These are phyloP conservation scores for Flexamia atlantica DNA, from an alignment of 2,888 invertebrate genomes.

Conservation along the genomic window DNA sequence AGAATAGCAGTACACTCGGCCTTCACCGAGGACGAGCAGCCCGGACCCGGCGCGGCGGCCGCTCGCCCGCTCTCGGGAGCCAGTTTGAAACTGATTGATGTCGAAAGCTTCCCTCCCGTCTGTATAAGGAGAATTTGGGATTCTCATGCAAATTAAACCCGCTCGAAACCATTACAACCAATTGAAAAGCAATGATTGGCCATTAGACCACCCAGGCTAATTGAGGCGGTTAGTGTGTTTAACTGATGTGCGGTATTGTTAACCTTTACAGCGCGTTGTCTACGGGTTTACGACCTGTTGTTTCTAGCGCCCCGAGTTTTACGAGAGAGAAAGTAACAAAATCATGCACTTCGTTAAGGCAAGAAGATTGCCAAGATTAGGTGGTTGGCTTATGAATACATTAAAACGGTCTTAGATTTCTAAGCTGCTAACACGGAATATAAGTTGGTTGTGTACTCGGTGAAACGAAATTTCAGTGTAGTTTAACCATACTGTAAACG, in stretches of 20 bases:
- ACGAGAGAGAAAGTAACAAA: not conserved
- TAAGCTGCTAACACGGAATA: no score
- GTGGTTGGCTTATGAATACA: no score
- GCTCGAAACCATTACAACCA: conserved; percentile 53
- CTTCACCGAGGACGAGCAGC: no score
- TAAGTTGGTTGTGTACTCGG: no score
- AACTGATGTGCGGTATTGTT: conserved; percentile 16
- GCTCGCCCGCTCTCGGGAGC: conserved; percentile 9
- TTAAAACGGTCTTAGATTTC: no score
- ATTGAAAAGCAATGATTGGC: conserved; percentile 47
- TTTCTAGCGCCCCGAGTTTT: conserved; percentile 16
- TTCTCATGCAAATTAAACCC: conserved; percentile 50
- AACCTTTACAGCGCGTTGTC: conserved; percentile 8
- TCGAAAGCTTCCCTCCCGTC: conserved; percentile 15
- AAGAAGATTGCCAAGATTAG: no score
- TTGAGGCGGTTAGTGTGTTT: conserved; percentile 32
- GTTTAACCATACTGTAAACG: no score
- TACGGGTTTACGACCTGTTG: conserved; percentile 16
- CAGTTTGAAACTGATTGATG: conserved; percentile 45
- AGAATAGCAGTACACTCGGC: no score
- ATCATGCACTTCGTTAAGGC: no score
- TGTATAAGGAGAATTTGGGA: conserved; percentile 51
- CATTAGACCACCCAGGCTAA: conserved; percentile 55
- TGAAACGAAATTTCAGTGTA: no score
- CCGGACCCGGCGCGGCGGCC: no score